Percentiles rank a stretch among this genome's conserved stretches.
phyloP scores from a whole-genome alignment of 1,140 invertebrate species.

The Papilio polyxenes region DNA sequence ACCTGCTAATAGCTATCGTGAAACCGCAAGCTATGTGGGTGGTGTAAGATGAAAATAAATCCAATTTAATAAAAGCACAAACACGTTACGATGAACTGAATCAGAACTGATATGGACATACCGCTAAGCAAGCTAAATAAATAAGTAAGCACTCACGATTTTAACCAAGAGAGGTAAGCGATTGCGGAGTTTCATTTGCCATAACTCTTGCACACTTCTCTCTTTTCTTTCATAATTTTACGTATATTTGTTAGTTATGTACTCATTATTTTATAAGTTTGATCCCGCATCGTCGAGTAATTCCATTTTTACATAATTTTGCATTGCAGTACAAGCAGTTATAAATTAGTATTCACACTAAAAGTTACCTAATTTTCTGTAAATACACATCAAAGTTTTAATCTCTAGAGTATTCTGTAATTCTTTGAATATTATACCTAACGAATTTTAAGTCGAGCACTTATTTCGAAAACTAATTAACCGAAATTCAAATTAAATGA shows the following conservation, averaged over 20 bases:
- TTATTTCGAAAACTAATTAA: not conserved
- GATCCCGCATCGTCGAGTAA: no score
- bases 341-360: no score
- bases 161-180: not conserved
- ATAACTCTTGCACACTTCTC: not conserved
- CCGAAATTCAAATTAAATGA: not conserved
- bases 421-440: no score
- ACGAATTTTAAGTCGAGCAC: not conserved
- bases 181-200: not conserved
- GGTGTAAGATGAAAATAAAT: conserved; percentile 31
- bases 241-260: no score
- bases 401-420: no score
- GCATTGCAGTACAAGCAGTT: no score
- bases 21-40: conserved; percentile 47
- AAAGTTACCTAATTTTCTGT: no score
- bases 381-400: no score
- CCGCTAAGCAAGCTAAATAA: not conserved
- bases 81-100: conserved; percentile 2
- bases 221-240: not conserved
- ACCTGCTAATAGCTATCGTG: conserved; percentile 66
- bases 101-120: conserved; percentile 27
- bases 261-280: no score
- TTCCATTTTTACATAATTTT: no score
- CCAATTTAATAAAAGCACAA: conserved; percentile 25
- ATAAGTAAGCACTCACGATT: not conserved